Conservation (phyloP, 2,113 vertebrate species). For the Struthidea cinerea region DNA sequence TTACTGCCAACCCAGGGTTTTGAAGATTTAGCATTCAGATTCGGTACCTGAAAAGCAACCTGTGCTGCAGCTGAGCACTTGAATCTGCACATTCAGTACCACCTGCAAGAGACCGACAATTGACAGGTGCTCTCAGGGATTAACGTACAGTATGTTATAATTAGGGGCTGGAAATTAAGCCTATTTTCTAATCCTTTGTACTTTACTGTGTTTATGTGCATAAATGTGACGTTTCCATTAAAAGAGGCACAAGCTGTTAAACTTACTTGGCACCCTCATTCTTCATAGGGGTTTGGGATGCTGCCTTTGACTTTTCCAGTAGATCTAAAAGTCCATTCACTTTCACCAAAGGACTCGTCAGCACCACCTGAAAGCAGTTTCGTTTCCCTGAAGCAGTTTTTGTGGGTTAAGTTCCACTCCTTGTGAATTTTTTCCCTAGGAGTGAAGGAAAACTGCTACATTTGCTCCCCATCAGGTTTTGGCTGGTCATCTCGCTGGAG, state of each 20-base stretch:
- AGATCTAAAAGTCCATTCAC: not conserved
- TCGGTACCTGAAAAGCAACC: not conserved
- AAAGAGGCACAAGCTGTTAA: conserved; percentile 12
- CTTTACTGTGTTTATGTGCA: not conserved
- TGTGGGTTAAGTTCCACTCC: not conserved
- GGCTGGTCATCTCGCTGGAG: not conserved
- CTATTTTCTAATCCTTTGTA: conserved; percentile 51
- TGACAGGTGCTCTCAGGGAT: conserved; percentile 67
- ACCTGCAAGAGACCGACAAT: not conserved
- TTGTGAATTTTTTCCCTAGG: not conserved
- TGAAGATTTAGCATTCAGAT: not conserved
- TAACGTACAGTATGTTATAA: not conserved
- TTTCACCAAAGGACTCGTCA: not conserved
- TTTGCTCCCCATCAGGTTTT: not conserved
- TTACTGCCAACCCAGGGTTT: not conserved
- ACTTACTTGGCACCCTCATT: not conserved
- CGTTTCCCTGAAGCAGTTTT: not conserved
- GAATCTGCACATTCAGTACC: not conserved
- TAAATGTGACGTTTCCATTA: conserved; percentile 16
- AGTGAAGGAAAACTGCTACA: not conserved
- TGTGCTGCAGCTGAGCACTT: not conserved
- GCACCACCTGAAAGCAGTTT: not conserved
- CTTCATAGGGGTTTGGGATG: not conserved
- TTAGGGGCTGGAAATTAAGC: not conserved
- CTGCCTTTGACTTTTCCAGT: not conserved